Evolutionary conservation across 2,797 vertebrate species (phyloP), one percentile per base, ranked within the genome.

Genomic region (Melanogrammus aeglefinus): DNA sequence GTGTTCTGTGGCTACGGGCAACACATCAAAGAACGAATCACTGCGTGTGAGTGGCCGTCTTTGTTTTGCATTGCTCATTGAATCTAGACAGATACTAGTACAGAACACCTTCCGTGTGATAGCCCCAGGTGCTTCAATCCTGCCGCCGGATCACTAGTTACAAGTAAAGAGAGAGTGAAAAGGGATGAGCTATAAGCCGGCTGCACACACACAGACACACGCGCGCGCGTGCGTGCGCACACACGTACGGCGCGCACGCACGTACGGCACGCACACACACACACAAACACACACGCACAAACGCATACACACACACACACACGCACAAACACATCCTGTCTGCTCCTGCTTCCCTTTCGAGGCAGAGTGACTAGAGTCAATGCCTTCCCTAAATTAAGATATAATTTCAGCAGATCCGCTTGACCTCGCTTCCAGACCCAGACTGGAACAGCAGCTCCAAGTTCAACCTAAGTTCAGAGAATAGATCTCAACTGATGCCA

Each of bases 381-480:
- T 69, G n/a, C 24, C 13, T 27, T 27, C 63, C n/a, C 24, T 69
- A 69, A 69, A 27, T n/a, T 27, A 27, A 69, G n/a, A 12, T 69
- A 69, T 27, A 69, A 69, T 27, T 27, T 69, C 63, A 69, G n/a
- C 63, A 69, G 63, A 69, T 27, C 63, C 1, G 9, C 63, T 69
- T 69, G 33, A 16, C 85, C 76, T 47, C 63, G 13, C 41, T 35
- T 76, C 83, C 81, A 75, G 82, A 86, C 83, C 84, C 84, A 87
- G 83, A 85, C 83, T 77, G 76, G 84, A 86, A 74, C 86, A 85
- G 79, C 87, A 72, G 86, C 81, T 81, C 21, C 57, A 33, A 33
- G 31, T 75, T 69, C 57, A 80, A 80, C 18, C 6, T 4, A 18
- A 33, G 31, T 33, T 78, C 77, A 38, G 27, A 71, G 16, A 31